Conservation (phyloP, 2,888 invertebrate genomes). For the Gasteruption jaculator region DNA sequence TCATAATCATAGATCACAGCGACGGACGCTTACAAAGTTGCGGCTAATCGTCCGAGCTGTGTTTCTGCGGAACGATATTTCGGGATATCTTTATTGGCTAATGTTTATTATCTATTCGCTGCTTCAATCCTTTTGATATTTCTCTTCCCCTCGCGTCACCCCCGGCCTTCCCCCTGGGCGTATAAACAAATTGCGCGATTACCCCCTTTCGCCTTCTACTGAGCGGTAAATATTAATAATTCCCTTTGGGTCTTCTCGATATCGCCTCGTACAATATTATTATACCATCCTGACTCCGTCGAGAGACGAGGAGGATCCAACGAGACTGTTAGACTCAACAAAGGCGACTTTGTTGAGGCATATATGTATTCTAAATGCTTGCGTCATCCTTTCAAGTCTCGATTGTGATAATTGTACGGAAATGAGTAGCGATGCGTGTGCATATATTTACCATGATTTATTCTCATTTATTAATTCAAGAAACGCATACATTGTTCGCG, state of each 20-base stretch:
- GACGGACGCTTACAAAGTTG: neutral
- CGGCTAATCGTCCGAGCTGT: constrained; percentile 15
- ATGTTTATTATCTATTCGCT: constrained; percentile 46
- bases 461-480: too few species aligned
- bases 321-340: constrained; percentile 24
- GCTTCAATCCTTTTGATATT: constrained; percentile 48
- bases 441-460: too few species aligned
- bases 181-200: constrained; percentile 45
- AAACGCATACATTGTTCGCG: too few species aligned
- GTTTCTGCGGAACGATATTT: constrained; percentile 33
- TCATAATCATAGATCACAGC: constrained; percentile 40
- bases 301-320: constrained; percentile 2
- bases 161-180: constrained; percentile 30
- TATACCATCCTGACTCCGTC: constrained; percentile 5
- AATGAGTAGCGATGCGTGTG: neutral
- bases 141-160: constrained; percentile 16
- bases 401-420: constrained; percentile 30
- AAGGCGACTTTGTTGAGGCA: constrained; percentile 44
- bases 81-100: constrained; percentile 41
- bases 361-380: constrained; percentile 24
- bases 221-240: constrained; percentile 39
- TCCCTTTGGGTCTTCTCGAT: constrained; percentile 26
- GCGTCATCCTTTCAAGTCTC: constrained; percentile 28
- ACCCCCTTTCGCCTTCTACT: constrained; percentile 31
- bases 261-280: constrained; percentile 29